phyloP scores from a whole-genome alignment of 2,113 vertebrate genomes.

The Melierax canorus region DNA sequence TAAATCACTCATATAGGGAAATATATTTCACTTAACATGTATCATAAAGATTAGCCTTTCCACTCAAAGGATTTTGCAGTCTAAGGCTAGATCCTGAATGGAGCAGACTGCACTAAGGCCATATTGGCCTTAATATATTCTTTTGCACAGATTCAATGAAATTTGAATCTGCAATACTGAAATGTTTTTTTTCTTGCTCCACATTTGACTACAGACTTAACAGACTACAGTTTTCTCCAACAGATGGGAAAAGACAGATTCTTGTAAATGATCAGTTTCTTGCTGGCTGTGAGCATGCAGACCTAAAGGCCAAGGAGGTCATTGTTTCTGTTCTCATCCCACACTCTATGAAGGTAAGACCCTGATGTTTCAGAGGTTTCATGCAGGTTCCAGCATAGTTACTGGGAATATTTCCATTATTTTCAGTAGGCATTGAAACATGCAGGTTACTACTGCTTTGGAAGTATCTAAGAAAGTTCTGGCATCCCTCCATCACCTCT shows the following conservation, averaged over 20 bases:
- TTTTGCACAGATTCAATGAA: neutral
- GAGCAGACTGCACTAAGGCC: neutral
- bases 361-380: neutral
- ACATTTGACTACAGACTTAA: neutral
- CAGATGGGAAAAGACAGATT: slow-evolving; percentile 67
- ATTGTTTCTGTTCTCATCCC: slow-evolving; percentile 77
- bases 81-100: neutral
- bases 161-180: neutral
- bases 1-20: neutral
- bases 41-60: neutral
- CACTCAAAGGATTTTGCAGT: neutral
- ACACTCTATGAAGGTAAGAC: slow-evolving; percentile 69
- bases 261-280: slow-evolving; percentile 77
- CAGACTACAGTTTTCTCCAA: neutral
- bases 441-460: neutral
- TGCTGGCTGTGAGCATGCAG: slow-evolving; percentile 68
- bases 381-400: neutral
- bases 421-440: neutral
- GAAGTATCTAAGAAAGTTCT: neutral
- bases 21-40: neutral
- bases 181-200: neutral
- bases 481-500: neutral
- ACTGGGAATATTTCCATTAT: neutral
- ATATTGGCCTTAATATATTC: neutral
- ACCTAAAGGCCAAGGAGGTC: slow-evolving; percentile 72